These are phyloP conservation scores for Gymnocephalus cernua DNA, from an alignment of 2,113 vertebrate species.

Conservation along the genomic window DNA sequence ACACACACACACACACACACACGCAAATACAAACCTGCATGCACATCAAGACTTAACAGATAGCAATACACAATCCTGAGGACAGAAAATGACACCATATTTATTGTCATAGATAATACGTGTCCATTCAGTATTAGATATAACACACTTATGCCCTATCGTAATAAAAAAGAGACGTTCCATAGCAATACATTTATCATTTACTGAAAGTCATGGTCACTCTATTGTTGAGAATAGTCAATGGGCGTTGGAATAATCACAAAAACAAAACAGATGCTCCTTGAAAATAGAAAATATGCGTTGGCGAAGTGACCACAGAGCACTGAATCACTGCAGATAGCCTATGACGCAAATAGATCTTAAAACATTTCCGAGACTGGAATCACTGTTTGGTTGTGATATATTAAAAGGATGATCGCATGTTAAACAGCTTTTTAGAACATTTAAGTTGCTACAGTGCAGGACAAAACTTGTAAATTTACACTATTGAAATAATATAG, in stretches of 20 bases:
- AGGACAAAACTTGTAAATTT: not conserved
- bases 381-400: not conserved
- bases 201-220: not conserved
- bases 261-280: not conserved
- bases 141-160: not conserved
- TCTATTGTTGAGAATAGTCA: not conserved
- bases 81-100: not conserved
- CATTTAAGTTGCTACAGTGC: not conserved
- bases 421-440: not conserved
- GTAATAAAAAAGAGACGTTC: not conserved
- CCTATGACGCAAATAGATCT: not conserved
- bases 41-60: not conserved
- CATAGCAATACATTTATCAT: not conserved
- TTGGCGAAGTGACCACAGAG: not conserved
- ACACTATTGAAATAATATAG: not conserved
- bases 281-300: not conserved
- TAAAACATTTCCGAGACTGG: not conserved
- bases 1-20: slow-evolving; percentile 11
- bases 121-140: not conserved
- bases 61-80: not conserved
- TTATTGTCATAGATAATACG: not conserved
- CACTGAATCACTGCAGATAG: not conserved
- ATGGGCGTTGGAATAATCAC: not conserved
- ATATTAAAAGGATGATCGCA: not conserved
- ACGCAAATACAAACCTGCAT: not conserved